These are phyloP conservation scores for Pocillopora meandrina DNA, from an alignment of 92 coral and sea anemone species.

Conservation along the genomic window DNA sequence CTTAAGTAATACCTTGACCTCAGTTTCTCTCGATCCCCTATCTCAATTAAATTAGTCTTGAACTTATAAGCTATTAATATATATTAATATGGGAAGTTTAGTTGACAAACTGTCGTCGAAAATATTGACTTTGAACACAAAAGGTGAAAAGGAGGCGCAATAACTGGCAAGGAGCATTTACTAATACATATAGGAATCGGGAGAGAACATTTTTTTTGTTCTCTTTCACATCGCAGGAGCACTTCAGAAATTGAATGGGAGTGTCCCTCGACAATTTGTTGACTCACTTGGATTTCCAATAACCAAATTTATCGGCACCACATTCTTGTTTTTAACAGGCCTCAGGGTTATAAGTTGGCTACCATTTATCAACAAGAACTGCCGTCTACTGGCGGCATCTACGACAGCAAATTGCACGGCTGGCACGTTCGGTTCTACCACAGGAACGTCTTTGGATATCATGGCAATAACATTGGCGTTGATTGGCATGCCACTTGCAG, in stretches of 20 bases:
- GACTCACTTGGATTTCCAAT: conserved; percentile 72
- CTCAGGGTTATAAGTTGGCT: conserved; percentile 52
- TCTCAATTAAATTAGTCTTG: too few species aligned
- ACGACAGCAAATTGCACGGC: conserved; percentile 64
- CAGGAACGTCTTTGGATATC: conserved; percentile 81
- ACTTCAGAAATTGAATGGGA: neutral
- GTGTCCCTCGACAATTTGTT: neutral
- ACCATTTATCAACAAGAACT: conserved; percentile 68
- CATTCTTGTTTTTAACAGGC: conserved; percentile 67
- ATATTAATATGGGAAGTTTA: too few species aligned
- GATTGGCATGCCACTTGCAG: conserved; percentile 79
- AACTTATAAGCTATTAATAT: too few species aligned
- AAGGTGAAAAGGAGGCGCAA: too few species aligned
- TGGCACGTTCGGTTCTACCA: conserved; percentile 51
- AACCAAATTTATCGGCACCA: conserved; percentile 48
- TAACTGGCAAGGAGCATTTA: too few species aligned
- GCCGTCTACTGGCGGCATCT: conserved; percentile 56
- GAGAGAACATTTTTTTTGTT: too few species aligned
- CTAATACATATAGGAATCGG: too few species aligned
- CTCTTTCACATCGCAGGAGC: too few species aligned
- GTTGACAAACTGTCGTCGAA: too few species aligned
- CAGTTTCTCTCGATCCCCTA: too few species aligned
- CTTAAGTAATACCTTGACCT: too few species aligned
- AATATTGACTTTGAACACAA: too few species aligned
- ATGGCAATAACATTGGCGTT: conserved; percentile 66